Percentiles rank a stretch among this genome's conserved stretches.
These are phyloP conservation scores for Trogon surrucura DNA, from an alignment of 2,113 vertebrate species.

Conservation along the genomic window DNA sequence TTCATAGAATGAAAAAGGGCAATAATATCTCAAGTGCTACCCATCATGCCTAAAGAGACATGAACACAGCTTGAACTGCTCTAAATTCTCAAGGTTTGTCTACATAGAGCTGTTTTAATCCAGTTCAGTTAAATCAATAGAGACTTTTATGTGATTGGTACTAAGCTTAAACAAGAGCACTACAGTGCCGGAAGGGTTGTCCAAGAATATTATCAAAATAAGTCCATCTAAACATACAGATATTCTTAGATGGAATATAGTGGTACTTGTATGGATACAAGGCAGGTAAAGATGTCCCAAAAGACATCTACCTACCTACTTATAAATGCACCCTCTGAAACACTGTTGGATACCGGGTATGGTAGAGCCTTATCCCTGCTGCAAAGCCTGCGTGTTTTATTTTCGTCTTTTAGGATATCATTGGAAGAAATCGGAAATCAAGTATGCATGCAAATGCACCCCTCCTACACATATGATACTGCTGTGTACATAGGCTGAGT, in stretches of 20 bases:
- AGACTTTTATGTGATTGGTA: neutral
- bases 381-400: neutral
- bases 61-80: neutral
- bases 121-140: neutral
- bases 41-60: neutral
- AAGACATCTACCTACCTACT: neutral
- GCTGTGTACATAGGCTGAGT: neutral
- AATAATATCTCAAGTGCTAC: neutral
- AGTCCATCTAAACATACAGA: neutral
- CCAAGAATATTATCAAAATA: neutral
- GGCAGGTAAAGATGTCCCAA: neutral
- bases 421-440: neutral
- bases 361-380: neutral
- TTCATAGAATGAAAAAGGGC: neutral
- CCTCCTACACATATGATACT: neutral
- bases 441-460: neutral
- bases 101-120: neutral
- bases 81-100: neutral
- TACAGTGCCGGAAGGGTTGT: neutral
- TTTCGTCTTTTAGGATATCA: neutral
- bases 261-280: neutral
- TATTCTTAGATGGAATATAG: neutral
- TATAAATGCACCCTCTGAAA: neutral
- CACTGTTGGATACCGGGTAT: neutral
- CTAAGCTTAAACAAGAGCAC: slow-evolving; percentile 1